Base-by-base conservation (phyloP, 2,888 invertebrate genomes). In the Slavum lentiscoides region DNA sequence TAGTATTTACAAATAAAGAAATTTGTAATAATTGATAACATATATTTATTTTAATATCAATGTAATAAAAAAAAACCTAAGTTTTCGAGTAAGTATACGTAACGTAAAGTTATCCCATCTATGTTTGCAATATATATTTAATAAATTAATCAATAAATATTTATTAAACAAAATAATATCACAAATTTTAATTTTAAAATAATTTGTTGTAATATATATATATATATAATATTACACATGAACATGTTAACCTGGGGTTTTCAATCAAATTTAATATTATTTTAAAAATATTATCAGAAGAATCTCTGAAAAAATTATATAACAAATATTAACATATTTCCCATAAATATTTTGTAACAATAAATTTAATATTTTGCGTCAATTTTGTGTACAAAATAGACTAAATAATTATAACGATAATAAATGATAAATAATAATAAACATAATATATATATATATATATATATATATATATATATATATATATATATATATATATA, bases 81-180 rank as follows among this genome's bases (percentile, higher is more conserved):
- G n/a, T n/a, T n/a, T n/a, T n/a, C n/a, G n/a, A n/a, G n/a, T n/a
- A n/a, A n/a, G n/a, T n/a, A n/a, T n/a, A n/a, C n/a, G n/a, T n/a
- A n/a, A n/a, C n/a, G n/a, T 58, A 58, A 39, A 19, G 39, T 30
- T 53, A 74, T 53, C 64, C n/a, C n/a, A 74, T 55, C 13, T 37
- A 58, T 74, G 53, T 30, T 30, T 74, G 62, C n/a, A 49, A 64
- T 53, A 30, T 43, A 43, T 23, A 61, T 19, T 70, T 70, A 70
- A 70, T 70, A 37, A 15, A 49, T 70, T 70, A 70, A 70, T 70
- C 58, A 15, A 49, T 19, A 62, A 19, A 55, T 55, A 55, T 55
- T 19, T 19, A 55, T 73, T 53, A 64, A 77, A 61, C 49, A 69
- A 77, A 77, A 77, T 76, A 76, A 68, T 80, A 80, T 80, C 77